These are phyloP conservation scores for Pseudochromis fuscus DNA, from an alignment of 2,797 vertebrate genomes.

Conservation along the genomic window DNA sequence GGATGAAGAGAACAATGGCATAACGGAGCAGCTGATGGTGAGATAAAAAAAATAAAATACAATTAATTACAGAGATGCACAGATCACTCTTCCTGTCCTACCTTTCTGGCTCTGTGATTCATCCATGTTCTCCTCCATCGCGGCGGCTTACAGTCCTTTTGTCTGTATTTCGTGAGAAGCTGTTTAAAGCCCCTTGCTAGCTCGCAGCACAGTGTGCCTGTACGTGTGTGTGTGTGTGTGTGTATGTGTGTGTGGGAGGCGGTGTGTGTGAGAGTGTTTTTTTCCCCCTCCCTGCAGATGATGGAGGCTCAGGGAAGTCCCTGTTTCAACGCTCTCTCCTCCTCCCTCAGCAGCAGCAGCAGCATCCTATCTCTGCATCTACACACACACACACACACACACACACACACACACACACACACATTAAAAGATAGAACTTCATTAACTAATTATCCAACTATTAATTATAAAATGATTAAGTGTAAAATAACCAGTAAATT, in stretches of 20 bases:
- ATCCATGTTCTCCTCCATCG: slow-evolving; percentile 99
- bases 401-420: no score
- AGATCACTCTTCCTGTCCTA: slow-evolving; percentile 72
- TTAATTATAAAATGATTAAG: no score
- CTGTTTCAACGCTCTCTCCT: slow-evolving; percentile 67
- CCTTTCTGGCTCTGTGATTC: slow-evolving; percentile 98
- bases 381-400: background rate
- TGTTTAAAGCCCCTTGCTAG: slow-evolving; percentile 75
- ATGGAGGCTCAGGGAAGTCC: slow-evolving; percentile 81
- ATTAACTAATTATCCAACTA: no score
- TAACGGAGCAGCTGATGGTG: slow-evolving; percentile 32
- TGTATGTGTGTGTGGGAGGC: slow-evolving; percentile 41
- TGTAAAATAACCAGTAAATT: no score
- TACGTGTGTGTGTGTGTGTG: slow-evolving; percentile 40
- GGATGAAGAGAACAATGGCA: slow-evolving; percentile 63
- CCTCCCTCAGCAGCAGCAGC: slow-evolving; percentile 37
- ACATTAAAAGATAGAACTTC: no score
- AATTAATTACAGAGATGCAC: no score
- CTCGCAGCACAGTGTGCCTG: slow-evolving; percentile 64
- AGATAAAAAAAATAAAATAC: no score
- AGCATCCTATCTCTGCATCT: slow-evolving; percentile 29
- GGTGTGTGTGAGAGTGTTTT: slow-evolving; percentile 53
- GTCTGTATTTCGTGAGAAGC: slow-evolving; percentile 68
- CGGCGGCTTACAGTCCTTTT: slow-evolving; percentile 80
- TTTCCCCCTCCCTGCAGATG: slow-evolving; percentile 79